Evolutionary conservation across 2,113 vertebrate species (phyloP).

Genomic region (Toxostoma redivivum): DNA sequence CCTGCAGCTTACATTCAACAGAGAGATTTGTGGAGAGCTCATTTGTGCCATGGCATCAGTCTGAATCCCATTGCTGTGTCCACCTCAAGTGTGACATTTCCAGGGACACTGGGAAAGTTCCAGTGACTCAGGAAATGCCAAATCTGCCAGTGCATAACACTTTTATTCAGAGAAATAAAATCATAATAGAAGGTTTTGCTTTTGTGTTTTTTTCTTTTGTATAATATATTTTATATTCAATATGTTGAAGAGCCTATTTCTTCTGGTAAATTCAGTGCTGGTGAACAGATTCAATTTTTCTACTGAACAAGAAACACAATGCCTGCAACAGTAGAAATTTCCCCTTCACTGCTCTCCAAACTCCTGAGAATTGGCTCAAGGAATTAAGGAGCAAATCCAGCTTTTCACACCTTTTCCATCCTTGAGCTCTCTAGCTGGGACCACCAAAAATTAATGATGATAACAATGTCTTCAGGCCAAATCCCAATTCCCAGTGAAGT

Average conservation of each 20-base stretch:
- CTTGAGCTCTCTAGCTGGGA: not conserved
- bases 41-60: not conserved
- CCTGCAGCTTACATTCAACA: conserved; percentile 28
- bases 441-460: not conserved
- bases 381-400: not conserved
- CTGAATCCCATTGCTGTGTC: not conserved
- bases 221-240: not conserved
- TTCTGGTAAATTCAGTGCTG: not conserved
- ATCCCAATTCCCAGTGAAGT: not conserved
- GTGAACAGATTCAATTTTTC: not conserved
- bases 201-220: accelerated
- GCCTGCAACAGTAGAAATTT: not conserved
- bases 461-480: not conserved
- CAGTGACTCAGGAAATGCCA: not conserved
- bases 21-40: not conserved
- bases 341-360: not conserved
- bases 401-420: not conserved
- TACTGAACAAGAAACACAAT: not conserved
- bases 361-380: not conserved
- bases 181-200: not conserved
- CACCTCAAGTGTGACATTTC: not conserved
- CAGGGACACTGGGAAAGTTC: not conserved
- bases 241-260: not conserved
- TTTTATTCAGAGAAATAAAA: not conserved
- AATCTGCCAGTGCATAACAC: not conserved